Conservation (phyloP, 2,113 vertebrate species). For the Rhynchomys soricoides region DNA sequence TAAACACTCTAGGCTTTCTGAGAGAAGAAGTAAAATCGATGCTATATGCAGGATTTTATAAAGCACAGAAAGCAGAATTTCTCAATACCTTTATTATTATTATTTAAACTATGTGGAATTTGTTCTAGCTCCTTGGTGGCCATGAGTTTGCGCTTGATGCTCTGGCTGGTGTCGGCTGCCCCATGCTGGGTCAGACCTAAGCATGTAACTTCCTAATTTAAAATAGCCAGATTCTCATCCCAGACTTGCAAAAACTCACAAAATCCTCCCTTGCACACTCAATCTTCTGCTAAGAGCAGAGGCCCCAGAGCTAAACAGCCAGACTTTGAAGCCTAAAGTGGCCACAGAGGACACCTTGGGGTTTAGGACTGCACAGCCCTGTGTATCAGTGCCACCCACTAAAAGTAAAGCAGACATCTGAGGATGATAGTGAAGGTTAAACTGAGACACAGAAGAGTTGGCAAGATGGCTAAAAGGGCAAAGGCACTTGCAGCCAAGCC, state of each 20-base stretch:
- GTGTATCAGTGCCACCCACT: neutral
- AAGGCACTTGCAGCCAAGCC: neutral
- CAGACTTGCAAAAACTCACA: neutral
- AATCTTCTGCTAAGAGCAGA: neutral
- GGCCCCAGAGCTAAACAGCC: neutral
- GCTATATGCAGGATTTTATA: neutral
- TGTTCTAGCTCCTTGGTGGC: neutral
- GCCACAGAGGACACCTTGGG: neutral
- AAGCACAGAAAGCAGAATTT: neutral
- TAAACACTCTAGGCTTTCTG: neutral
- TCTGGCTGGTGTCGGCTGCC: rapidly evolving
- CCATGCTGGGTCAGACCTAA: too few relatives aligned
- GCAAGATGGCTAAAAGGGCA: neutral
- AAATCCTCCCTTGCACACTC: neutral
- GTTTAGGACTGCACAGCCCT: neutral
- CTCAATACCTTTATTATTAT: neutral
- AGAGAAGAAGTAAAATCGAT: neutral
- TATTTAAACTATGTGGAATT: neutral
- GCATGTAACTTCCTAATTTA: neutral
- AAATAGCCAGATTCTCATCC: neutral
- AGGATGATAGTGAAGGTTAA: rapidly evolving
- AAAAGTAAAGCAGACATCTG: rapidly evolving
- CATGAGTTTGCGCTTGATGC: neutral
- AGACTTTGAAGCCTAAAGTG: neutral
- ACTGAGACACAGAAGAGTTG: neutral